Base-by-base conservation (phyloP, 92 coral and sea anemone species). In the Chrysogorgia sp. region DNA sequence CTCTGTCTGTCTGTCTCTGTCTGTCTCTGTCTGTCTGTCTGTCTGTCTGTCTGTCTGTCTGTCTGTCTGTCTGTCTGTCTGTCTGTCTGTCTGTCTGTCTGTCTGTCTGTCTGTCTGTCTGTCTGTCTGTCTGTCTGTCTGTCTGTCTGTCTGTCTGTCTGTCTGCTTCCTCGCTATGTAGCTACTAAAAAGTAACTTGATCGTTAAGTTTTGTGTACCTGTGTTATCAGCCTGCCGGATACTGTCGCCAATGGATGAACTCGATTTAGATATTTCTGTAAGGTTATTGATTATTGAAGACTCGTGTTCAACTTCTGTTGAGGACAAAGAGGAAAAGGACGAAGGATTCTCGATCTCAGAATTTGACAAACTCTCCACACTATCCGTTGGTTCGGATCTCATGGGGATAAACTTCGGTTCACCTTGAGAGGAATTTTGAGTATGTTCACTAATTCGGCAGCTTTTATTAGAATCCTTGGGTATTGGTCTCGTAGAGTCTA, bases 191-290 rank as follows among this genome's bases (percentile, higher is more conserved):
- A n/a, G n/a, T n/a, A 17, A 17, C 26, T 52, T 23, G 7, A 17
- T 43, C 50, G 10, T 43, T 43, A 9, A 9, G 9, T 52, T 20
- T 52, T 17, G 17, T 23, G 6, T 65, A 72, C 79, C 65, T 72
- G 79, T 72, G 28, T 53, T 56, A 21, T 72, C 79, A 15, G 79
- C 65, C 25, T 48, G 25, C 22, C 57, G 28, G 41, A 71, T 71
- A 8, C 13, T 34, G 0, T 29, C 29, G n/a, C 76, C 20, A 7
- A 28, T 3, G 8, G 48, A 37, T 24, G 23, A 4, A 35, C 14
- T 32, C 5, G 45, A 35, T 24, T 47, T 30, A 2, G 76, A 15
- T 47, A 45, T 43, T 24, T 47, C 60, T 24, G 31, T 48, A 26
- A 57, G 32, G 31, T 3, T 31, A 3, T 57, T 31, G 23, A 57